Base-by-base conservation (phyloP, 2,113 vertebrate species). In the Rhinopomastus cyanomelas region DNA sequence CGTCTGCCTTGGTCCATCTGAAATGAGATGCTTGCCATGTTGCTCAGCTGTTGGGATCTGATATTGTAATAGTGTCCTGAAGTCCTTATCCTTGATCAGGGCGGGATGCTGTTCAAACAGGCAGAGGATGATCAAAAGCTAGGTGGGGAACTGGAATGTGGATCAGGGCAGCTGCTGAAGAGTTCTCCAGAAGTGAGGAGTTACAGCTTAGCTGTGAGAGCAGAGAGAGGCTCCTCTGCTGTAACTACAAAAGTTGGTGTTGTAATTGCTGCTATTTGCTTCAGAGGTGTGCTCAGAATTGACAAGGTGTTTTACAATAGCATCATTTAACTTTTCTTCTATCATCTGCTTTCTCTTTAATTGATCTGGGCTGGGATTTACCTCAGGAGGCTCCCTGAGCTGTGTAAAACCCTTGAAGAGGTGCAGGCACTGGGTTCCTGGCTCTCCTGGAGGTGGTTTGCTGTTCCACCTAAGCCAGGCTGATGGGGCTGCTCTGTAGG, bases 251-350 rank as follows among this genome's bases (percentile, higher is more conserved):
- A 82, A 51, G 67, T 32, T 73, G 60, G 5, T 65, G 32, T 76
- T 85, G 74, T 79, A 89, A 91, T 88, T 88, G 67, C 64, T 74
- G 36, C 48, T 69, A 4, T 82, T 77, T 81, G 52, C 61, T 95
- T 93, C 73, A 81, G 53, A 81, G 44, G 18, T 44, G 39, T 74
- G 69, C 69, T 84, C 1, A 10, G 86, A 86, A 53, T 84, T 64
- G 67, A 74, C 48, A 81, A 65, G 10, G n/a, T 69, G 37, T 22
- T 89, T 94, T 74, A 56, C 52, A 77, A n/a, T 17, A 71, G 42
- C 26, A 46, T 14, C 13, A 19, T 81, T 83, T 87, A 53, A 62
- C 46, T 66, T 55, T 11, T 66, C 20, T 82, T 18, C n/a, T 74
- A 17, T 93, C 53, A 56, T 36, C 57, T 78, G 11, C 61, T 71